Evolutionary conservation across 2,888 invertebrate genomes (phyloP).

Genomic region (Mimumesa dahlbomi): DNA sequence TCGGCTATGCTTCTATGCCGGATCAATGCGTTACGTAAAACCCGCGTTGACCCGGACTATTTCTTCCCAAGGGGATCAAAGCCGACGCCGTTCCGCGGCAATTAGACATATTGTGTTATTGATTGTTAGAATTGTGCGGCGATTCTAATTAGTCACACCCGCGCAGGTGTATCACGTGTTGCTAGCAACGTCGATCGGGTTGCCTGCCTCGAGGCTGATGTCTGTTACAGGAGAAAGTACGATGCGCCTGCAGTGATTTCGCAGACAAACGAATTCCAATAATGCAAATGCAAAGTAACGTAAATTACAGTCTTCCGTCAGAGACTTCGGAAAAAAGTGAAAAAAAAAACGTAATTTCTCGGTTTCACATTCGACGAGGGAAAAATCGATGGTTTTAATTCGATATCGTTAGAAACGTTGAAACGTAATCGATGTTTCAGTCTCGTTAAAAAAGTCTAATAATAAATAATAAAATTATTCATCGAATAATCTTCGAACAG

Average conservation of each 20-base stretch:
- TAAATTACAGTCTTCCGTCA: slow-evolving; percentile 22
- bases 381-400: too few species aligned
- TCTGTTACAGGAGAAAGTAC: slow-evolving; percentile 52
- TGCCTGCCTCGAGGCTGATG: slow-evolving; percentile 58
- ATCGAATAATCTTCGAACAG: too few species aligned
- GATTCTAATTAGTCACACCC: slow-evolving; percentile 58
- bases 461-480: too few species aligned
- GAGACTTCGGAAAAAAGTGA: too few species aligned
- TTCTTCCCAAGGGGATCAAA: slow-evolving; percentile 25
- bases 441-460: too few species aligned
- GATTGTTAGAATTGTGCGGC: slow-evolving; percentile 37
- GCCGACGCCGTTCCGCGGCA: slow-evolving; percentile 9
- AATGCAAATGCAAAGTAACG: slow-evolving; percentile 29
- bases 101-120: slow-evolving; percentile 22
- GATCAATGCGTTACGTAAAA: slow-evolving; percentile 30
- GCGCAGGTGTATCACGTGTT: slow-evolving; percentile 62
- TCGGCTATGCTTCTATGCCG: slow-evolving; percentile 6
- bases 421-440: too few species aligned
- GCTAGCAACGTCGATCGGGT: slow-evolving; percentile 56
- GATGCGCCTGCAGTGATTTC: slow-evolving; percentile 40
- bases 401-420: too few species aligned
- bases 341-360: too few species aligned
- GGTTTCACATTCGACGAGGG: too few species aligned
- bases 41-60: slow-evolving; percentile 24
- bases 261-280: slow-evolving; percentile 51